Conservation (phyloP, 2,797 vertebrate species). For the Fundulus diaphanus region DNA sequence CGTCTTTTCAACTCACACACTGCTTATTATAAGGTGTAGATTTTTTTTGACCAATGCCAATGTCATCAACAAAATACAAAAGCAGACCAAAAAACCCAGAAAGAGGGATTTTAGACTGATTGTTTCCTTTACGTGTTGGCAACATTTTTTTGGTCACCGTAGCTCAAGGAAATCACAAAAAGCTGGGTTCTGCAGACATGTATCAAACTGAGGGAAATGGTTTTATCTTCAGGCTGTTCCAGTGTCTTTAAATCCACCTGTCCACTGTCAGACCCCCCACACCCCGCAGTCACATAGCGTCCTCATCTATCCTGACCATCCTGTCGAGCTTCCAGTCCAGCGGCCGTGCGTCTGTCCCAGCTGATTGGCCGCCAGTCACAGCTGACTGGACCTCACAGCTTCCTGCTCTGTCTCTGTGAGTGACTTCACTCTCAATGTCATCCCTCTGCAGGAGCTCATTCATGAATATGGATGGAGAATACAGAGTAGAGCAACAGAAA, state of each 20-base stretch:
- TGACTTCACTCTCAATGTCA: conserved; percentile 13
- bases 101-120: neutral
- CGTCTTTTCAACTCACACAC: too few species aligned
- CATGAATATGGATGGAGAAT: conserved; percentile 40
- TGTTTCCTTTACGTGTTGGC: neutral
- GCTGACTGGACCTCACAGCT: conserved; percentile 35
- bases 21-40: too few species aligned
- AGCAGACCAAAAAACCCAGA: neutral
- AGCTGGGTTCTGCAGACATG: neutral
- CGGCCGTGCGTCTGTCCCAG: conserved; percentile 33
- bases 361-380: conserved; percentile 42
- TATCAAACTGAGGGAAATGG: conserved; percentile 6
- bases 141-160: neutral
- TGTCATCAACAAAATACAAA: conserved; percentile 9
- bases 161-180: conserved; percentile 2
- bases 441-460: conserved; percentile 22
- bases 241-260: neutral
- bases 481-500: neutral
- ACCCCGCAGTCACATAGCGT: conserved; percentile 24
- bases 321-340: conserved; percentile 12
- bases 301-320: conserved; percentile 32
- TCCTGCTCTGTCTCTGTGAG: conserved; percentile 36
- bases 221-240: neutral
- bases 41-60: neutral
- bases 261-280: conserved; percentile 4